Evolutionary conservation across 1,140 invertebrate species (phyloP).

Genomic region (Aricia agestis): DNA sequence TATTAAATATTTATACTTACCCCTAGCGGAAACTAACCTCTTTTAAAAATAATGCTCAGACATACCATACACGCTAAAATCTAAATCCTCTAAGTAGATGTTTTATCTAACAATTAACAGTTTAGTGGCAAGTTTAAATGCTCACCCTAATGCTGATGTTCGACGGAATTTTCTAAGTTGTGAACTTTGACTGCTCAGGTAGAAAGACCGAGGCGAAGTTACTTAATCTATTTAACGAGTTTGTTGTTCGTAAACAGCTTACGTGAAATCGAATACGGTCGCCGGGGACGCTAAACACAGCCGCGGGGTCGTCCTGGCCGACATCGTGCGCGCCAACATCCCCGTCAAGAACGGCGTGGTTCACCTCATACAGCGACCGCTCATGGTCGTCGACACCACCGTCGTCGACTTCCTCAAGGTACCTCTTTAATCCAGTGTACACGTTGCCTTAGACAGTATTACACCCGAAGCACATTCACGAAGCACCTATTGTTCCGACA

Average conservation of each 20-base stretch:
- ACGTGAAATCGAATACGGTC: conserved; percentile 91
- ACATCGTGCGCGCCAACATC: conserved; percentile 93
- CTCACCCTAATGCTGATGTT: background rate
- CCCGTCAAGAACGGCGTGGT: conserved; percentile 94
- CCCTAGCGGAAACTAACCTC: background rate
- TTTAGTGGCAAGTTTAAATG: background rate
- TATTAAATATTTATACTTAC: background rate
- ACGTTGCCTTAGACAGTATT: background rate
- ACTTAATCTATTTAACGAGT: background rate
- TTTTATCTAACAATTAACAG: background rate
- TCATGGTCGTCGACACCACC: conserved; percentile 92
- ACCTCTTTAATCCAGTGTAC: conserved; percentile 23
- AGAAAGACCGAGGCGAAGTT: background rate
- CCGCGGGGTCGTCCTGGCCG: conserved; percentile 88
- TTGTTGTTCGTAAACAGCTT: conserved; percentile 78
- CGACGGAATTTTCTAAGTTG: background rate
- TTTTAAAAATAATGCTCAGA: background rate
- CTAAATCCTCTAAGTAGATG: too few species aligned
- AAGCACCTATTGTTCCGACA: background rate
- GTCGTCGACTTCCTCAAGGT: conserved; percentile 91
- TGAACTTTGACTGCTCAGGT: background rate
- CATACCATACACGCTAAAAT: too few species aligned
- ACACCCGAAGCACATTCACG: background rate
- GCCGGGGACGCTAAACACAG: conserved; percentile 85
- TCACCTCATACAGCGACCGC: conserved; percentile 91